Percentiles rank a stretch among this genome's conserved stretches.
Evolutionary conservation across 2,797 vertebrate genomes (phyloP).

Genomic region (Mastacembelus armatus): DNA sequence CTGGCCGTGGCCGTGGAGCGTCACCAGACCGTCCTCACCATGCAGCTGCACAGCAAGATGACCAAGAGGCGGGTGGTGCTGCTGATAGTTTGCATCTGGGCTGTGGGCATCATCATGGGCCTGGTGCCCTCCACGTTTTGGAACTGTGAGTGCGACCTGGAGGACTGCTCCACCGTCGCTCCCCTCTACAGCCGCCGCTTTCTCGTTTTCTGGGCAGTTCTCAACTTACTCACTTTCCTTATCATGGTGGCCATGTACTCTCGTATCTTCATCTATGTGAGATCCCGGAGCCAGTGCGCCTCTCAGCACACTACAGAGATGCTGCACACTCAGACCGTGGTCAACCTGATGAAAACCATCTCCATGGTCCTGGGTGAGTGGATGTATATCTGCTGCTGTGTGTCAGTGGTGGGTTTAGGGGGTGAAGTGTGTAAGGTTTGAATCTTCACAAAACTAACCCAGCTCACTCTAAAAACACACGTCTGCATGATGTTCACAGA

Average conservation of each 20-base stretch:
- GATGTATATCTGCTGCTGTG: background rate
- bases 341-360: slow-evolving; percentile 94
- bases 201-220: slow-evolving; percentile 91
- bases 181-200: slow-evolving; percentile 93
- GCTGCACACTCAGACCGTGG: slow-evolving; percentile 84
- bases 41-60: slow-evolving; percentile 94
- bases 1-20: slow-evolving; percentile 93
- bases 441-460: background rate
- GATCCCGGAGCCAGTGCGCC: slow-evolving; percentile 80
- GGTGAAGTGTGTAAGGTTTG: background rate
- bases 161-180: slow-evolving; percentile 87
- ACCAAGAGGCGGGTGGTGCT: slow-evolving; percentile 86
- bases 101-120: slow-evolving; percentile 85
- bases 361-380: slow-evolving; percentile 92
- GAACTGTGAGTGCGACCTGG: slow-evolving; percentile 91
- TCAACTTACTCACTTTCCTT: slow-evolving; percentile 91
- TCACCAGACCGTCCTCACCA: slow-evolving; percentile 91
- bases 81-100: slow-evolving; percentile 91
- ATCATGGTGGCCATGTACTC: slow-evolving; percentile 91
- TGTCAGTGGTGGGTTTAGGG: slow-evolving; percentile 5
- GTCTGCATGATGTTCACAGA: background rate
- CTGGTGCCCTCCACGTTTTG: slow-evolving; percentile 90
- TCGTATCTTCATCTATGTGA: slow-evolving; percentile 91
- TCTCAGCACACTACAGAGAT: slow-evolving; percentile 83
- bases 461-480: background rate